phyloP scores from a whole-genome alignment of 2,888 invertebrate genomes.

The Synergus umbraculus region DNA sequence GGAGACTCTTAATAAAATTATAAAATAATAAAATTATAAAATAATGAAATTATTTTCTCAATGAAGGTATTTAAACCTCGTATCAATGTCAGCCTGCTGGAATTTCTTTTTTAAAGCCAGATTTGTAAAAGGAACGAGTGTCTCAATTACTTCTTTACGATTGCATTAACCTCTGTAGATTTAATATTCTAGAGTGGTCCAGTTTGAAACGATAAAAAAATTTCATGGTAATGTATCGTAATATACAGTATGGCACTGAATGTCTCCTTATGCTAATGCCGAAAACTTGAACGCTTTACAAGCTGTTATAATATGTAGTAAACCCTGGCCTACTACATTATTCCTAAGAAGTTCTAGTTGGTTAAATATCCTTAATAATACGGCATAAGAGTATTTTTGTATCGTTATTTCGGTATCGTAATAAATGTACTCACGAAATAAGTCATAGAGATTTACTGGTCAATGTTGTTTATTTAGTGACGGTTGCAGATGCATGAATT shows the following conservation, averaged over 20 bases:
- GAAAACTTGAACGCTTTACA: neutral
- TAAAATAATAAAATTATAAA: neutral
- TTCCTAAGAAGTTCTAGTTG: neutral
- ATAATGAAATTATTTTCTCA: neutral
- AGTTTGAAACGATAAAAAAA: constrained; percentile 17
- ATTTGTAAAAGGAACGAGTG: neutral
- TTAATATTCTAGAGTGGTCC: constrained; percentile 17
- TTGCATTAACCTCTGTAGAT: neutral
- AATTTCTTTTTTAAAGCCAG: neutral
- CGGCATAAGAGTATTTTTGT: neutral
- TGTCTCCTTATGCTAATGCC: constrained; percentile 22
- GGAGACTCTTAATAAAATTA: neutral
- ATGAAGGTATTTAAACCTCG: neutral
- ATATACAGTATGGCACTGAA: neutral
- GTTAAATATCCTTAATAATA: constrained; percentile 5
- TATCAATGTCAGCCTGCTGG: neutral
- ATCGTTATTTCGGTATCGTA: neutral
- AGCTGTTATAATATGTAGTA: neutral
- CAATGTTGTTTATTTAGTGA: neutral
- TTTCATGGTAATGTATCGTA: neutral
- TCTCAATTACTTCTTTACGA: constrained; percentile 6
- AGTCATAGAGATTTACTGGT: neutral
- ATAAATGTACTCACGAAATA: neutral
- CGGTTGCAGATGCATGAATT: neutral
- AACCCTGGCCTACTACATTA: neutral